Base-by-base conservation (phyloP, 2,797 vertebrate species). In the Anguilla megastoma region DNA sequence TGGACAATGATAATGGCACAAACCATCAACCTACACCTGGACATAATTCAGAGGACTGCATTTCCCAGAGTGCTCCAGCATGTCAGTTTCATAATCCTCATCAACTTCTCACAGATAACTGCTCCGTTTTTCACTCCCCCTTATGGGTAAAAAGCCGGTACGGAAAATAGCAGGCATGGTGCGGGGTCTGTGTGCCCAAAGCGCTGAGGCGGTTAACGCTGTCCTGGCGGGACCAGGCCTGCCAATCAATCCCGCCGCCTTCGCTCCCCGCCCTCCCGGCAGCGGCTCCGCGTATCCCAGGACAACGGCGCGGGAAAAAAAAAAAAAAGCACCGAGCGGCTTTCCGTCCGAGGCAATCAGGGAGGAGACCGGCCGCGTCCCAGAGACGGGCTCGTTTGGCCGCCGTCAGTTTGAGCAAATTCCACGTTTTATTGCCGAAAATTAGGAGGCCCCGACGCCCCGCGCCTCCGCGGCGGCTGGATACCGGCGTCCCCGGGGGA, bases 151-250 rank as follows among this genome's bases (percentile, higher is more conserved):
- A 87, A 83, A 60, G 3, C 88, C 93, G 92, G 94, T 86, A 93
- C 93, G 94, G 94, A 91, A 89, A 88, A 92, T 91, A 93, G 94
- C 94, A 94, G 90, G 89, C 91, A 95, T 94, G 89, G 92, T 93
- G 91, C 91, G 88, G 86, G 91, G 88, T 84, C 85, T 89, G 92
- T 89, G 92, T 88, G 56, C 90, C 89, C 88, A 58, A 90, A 89
- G 95, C 96, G 95, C 94, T 95, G 92, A 92, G 94, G 94, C 90
- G 94, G 95, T 96, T 94, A 96, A 94, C 94, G 91, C 93, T 93
- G 92, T 94, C 95, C 94, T 95, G 95, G 95, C 93, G 93, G 92
- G 92, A 93, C 96, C 95, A 95, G 95, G 95, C 86, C 45, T 7
- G 18, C 45, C 91, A 92, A 94, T 94, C 94, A 90, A 94, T 93